These are phyloP conservation scores for Augochlorella aurata DNA, from an alignment of 2,888 invertebrate genomes.

Conservation along the genomic window DNA sequence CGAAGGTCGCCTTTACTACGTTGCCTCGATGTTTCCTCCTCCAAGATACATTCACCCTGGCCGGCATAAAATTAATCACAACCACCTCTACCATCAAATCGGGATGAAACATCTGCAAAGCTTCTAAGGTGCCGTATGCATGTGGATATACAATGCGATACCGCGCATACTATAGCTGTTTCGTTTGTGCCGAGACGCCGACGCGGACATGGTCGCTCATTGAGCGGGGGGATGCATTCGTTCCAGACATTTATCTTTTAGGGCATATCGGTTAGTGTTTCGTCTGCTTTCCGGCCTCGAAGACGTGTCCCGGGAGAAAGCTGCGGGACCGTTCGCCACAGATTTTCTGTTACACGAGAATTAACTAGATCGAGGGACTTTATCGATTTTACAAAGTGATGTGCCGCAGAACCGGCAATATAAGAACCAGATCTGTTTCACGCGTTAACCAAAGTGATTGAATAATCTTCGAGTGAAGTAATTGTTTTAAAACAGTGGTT, in stretches of 20 bases:
- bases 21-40: not conserved
- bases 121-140: not conserved
- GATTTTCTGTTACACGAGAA: not conserved
- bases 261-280: slow-evolving; percentile 50
- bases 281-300: slow-evolving; percentile 39
- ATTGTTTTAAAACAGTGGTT: not conserved
- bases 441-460: not conserved
- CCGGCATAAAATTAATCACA: not conserved
- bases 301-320: slow-evolving; percentile 9
- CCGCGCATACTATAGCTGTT: not conserved
- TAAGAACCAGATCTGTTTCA: not conserved
- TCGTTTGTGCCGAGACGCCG: slow-evolving; percentile 35
- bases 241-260: slow-evolving; percentile 35
- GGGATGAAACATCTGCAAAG: not conserved
- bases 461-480: not conserved
- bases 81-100: not conserved
- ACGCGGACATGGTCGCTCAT: slow-evolving; percentile 35
- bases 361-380: not conserved
- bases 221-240: slow-evolving; percentile 40
- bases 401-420: not conserved
- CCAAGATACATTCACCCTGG: not conserved
- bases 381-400: not conserved
- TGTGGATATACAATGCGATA: not conserved
- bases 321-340: not conserved
- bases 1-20: not conserved